Evolutionary conservation across 2,888 invertebrate species (phyloP), one percentile per base, ranked within the genome.

Genomic region (Xestia rhomboidea): DNA sequence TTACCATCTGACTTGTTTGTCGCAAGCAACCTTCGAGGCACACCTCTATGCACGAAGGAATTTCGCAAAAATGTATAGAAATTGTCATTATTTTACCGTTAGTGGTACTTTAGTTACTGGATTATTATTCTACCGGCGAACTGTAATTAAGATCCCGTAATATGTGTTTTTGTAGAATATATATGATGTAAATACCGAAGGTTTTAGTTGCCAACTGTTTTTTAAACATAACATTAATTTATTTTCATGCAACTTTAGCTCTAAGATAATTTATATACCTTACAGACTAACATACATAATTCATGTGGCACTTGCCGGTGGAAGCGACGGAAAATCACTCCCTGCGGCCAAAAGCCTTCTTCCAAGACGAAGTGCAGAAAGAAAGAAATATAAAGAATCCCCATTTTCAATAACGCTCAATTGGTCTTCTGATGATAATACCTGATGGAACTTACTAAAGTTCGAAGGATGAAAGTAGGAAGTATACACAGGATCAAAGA

Each of bases 31-130:
- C 89, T 85, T 87, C 86, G 13, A 46, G 76, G 57, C 85, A 60
- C 85, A 74, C 85, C 77, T 79, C 77, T 84, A 54, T 81, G 54
- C 71, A 34, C 38, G 38, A 15, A 73, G 79, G 75, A 82, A 85
- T 89, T 89, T 88, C 89, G 88, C 84, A 89, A 89, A 89, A 87
- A 71, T 73, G 51, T 70, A 84, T 75, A 74, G 66, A 78, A 84
- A 85, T 81, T 71, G 68, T 15, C 34, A 77, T 66, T 69, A 71
- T 70, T 77, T 77, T 54, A 41, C 49, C 13, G 63, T 69, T 62
- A 71, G 27, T 51, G 44, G 21, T n/a, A 67, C 30, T 79, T 77
- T 80, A 38, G 51, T 46, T 30, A 57, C 27, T 54, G n/a, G 44
- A 60, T 66, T 0, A 57, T 34, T 73, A 78, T 73, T 79, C 27